A percentile compares a stretch with the other conserved stretches of the same genome.
These are phyloP conservation scores for Pachliopta kotzebuea DNA, from an alignment of 2,888 invertebrate genomes.

Conservation along the genomic window DNA sequence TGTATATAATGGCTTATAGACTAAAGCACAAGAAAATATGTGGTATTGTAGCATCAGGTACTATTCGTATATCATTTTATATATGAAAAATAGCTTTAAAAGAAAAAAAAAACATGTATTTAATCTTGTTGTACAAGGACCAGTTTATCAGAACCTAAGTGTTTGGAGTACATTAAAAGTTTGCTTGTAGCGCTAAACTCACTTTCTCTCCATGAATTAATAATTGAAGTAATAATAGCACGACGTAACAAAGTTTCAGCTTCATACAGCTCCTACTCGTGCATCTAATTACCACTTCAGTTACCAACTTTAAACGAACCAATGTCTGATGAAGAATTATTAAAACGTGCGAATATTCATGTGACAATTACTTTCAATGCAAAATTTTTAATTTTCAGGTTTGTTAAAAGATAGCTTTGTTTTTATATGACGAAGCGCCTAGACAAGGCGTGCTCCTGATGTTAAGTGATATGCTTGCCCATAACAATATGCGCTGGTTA, in stretches of 20 bases:
- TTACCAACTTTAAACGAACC: background rate
- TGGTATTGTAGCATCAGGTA: too few species aligned
- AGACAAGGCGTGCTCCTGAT: too few species aligned
- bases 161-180: background rate
- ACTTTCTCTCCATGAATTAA: slow-evolving; percentile 4
- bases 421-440: too few species aligned
- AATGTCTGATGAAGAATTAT: background rate
- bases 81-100: too few species aligned
- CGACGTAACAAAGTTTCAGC: slow-evolving; percentile 17
- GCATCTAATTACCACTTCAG: slow-evolving; percentile 21
- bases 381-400: too few species aligned
- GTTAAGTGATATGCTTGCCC: too few species aligned
- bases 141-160: background rate
- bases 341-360: background rate
- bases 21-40: too few species aligned
- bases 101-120: too few species aligned
- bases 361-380: background rate
- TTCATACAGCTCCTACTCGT: slow-evolving; percentile 10
- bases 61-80: too few species aligned
- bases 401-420: too few species aligned
- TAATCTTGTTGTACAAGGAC: background rate
- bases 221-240: slow-evolving; percentile 15
- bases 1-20: too few species aligned
- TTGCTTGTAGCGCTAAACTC: background rate
- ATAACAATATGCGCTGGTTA: too few species aligned